Conservation (phyloP, 2,113 vertebrate species). For the Delphinapterus leucas region DNA sequence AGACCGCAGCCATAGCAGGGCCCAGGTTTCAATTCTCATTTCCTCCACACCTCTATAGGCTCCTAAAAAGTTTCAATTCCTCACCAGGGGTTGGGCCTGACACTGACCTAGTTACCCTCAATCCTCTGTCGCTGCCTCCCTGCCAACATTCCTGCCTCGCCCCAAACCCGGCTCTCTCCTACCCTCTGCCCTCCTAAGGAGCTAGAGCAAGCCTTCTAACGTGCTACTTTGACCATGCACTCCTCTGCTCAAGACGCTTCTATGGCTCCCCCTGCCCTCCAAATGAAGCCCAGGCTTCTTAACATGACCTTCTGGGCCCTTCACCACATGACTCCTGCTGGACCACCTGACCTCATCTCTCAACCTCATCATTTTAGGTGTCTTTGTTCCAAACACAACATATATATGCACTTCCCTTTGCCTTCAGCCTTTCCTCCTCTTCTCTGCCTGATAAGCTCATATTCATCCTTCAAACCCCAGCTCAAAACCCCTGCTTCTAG, state of each 20-base stretch:
- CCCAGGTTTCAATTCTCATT: slow-evolving; percentile 58
- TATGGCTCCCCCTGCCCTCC: neutral
- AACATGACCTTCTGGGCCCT: neutral
- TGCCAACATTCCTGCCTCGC: neutral
- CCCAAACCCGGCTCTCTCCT: neutral
- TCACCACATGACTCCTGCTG: neutral
- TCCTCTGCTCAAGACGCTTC: neutral
- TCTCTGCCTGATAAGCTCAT: neutral
- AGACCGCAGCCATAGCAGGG: slow-evolving; percentile 27
- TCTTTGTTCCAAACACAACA: neutral
- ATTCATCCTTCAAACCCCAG: neutral
- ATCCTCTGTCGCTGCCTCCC: neutral
- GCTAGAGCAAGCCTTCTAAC: neutral
- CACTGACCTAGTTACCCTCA: neutral
- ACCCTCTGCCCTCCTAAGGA: neutral
- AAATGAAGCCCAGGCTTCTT: neutral
- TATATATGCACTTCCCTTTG: neutral
- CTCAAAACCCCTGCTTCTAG: neutral
- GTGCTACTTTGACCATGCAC: neutral
- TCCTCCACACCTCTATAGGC: neutral
- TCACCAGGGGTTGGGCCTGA: neutral
- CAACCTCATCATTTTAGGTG: neutral
- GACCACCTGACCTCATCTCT: neutral
- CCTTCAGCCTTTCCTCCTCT: neutral
- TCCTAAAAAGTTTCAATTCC: slow-evolving; percentile 51